A percentile compares a stretch with the other conserved stretches of the same genome.
phyloP scores from a whole-genome alignment of 2,113 vertebrate species.

The Pollachius pollachius region DNA sequence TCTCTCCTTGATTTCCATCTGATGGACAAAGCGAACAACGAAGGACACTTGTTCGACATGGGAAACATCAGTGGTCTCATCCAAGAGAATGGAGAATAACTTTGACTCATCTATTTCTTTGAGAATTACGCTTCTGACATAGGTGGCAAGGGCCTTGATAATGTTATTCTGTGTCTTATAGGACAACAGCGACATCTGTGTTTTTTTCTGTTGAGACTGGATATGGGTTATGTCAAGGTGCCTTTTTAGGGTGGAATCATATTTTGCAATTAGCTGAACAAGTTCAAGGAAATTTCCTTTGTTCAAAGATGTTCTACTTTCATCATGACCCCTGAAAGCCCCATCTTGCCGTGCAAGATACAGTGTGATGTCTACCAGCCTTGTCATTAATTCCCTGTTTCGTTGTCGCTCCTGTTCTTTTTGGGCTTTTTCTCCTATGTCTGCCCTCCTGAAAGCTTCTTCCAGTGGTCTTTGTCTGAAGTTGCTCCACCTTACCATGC shows the following conservation, averaged over 20 bases:
- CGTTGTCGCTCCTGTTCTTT: conserved; percentile 5
- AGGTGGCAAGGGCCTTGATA: too few species aligned
- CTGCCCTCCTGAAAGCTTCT: conserved; percentile 9
- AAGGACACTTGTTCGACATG: too few species aligned
- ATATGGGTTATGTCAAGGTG: background rate
- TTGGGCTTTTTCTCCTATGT: conserved; percentile 1
- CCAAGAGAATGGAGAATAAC: background rate
- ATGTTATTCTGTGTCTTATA: too few species aligned
- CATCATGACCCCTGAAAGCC: conserved; percentile 12
- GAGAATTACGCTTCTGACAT: too few species aligned
- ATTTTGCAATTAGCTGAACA: conserved; percentile 7
- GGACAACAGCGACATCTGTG: too few species aligned
- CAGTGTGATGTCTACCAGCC: conserved; percentile 12
- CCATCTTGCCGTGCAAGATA: conserved; percentile 9
- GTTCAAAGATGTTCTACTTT: conserved; percentile 17
- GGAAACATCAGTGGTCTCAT: too few species aligned
- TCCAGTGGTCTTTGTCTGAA: background rate
- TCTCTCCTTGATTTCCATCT: too few species aligned
- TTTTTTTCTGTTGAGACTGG: background rate
- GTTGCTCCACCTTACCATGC: conserved; percentile 6
- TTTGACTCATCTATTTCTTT: background rate
- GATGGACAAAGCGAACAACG: too few species aligned
- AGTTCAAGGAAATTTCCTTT: conserved; percentile 18
- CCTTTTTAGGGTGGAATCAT: conserved; percentile 4
- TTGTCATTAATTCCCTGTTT: conserved; percentile 11